Evolutionary conservation across 2,797 vertebrate species (phyloP), one percentile per base, ranked within the genome.

Genomic region (Sardinella longiceps): DNA sequence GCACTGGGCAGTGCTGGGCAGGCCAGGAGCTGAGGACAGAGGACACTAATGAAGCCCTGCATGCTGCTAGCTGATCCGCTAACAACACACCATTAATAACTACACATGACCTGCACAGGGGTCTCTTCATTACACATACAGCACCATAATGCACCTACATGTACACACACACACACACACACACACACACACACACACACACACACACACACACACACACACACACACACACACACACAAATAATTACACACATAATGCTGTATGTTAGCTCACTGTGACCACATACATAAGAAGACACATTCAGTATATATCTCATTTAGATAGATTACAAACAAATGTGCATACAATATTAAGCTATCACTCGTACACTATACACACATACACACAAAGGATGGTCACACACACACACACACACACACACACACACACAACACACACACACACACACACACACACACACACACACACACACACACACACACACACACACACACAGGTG

Each of bases 31-130:
- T 74, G 12, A 18, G 66, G 43, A 14, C 33, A 46, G 12, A 18
- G 66, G 43, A 14, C 33, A 46, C 5, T 39, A 74, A 74, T 74
- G 66, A 74, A 74, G 30, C 66, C 0, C 66, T 74, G 66, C 66
- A 74, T 18, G 66, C 66, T 74, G 66, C 66, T 37, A 37, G 66
- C 66, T 74, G 66, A 74, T 37, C 66, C 33, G 20, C 66, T 74
- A 37, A 74, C 66, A 18, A 74, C 30, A 15, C 66, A 5, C 66
- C 66, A 74, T 74, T 74, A 74, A 74, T 74, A 74, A 74, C 66
- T 74, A 74, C 66, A 74, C 30, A 18, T 74, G 66, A 74, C 66
- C 66, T 33, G 30, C 66, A 74, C 66, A 12, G 56, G 56, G 28
- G 25, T 0, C 60, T 33, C 11, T 12, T 33, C 28, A 66, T 66